Conservation (phyloP, 2,113 vertebrate genomes). For the Terrapene triunguis region DNA sequence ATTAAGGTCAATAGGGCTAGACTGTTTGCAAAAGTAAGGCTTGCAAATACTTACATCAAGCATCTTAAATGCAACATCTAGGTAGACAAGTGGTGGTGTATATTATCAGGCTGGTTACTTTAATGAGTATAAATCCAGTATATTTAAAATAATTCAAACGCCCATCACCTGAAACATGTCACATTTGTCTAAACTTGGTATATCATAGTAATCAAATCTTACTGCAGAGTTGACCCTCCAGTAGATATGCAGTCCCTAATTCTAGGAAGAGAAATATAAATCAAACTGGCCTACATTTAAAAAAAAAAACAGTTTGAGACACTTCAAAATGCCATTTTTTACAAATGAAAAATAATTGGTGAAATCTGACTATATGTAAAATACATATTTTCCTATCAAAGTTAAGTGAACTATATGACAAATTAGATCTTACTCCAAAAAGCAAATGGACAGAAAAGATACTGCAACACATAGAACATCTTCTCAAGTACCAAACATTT, state of each 20-base stretch:
- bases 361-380: not conserved
- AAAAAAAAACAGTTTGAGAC: not conserved
- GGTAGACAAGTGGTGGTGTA: not conserved
- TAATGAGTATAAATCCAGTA: not conserved
- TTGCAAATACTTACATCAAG: not conserved
- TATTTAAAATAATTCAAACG: not conserved
- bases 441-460: not conserved
- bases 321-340: not conserved
- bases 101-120: not conserved
- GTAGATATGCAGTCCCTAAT: not conserved
- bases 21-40: not conserved
- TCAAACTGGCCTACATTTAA: not conserved
- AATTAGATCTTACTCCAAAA: not conserved
- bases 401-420: not conserved
- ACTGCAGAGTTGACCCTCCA: not conserved
- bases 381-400: not conserved
- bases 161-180: not conserved
- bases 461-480: not conserved
- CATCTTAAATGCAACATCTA: not conserved
- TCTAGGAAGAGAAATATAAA: not conserved
- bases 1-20: not conserved
- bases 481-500: not conserved
- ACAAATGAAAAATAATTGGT: not conserved
- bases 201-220: not conserved
- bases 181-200: not conserved